Base-by-base conservation (phyloP, 2,113 vertebrate genomes). In the Empidonax alnorum region DNA sequence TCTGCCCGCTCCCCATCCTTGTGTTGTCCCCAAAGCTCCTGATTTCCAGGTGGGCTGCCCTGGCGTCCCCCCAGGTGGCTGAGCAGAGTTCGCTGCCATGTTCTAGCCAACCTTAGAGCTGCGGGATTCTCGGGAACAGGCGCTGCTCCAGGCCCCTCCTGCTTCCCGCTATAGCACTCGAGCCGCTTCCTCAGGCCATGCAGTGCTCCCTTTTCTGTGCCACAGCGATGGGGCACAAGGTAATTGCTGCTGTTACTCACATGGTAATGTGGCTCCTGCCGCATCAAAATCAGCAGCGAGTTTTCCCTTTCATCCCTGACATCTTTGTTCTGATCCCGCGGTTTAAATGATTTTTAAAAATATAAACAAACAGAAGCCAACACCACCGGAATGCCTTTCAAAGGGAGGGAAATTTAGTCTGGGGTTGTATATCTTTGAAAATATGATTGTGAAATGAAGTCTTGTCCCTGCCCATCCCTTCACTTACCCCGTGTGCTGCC, bases 231-330 rank as follows among this genome's bases (percentile, higher is more conserved):
- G 77, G 93, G 73, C 89, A 84, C 84, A 12, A 63, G 47, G 77
- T 93, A 74, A 81, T 96, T 89, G 91, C 9, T 53, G 84, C 63
- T 73, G 31, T 84, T 95, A 37, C 74, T 90, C 53, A 25, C 37
- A 12, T 11, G 62, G 25, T 82, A 84, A 87, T 31, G 82, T 39
- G 66, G 49, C 62, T 91, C 68, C 72, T 74, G 90, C 68, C 66
- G 75, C 88, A n/a, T 93, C 35, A 21, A 67, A 52, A 76, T 12
- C 76, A 33, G 50, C 30, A 65, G 58, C 30, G 63, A 11, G 21
- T 84, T 86, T 77, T 39, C 33, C 39, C 68, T 86, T 83, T 77
- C 59, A 9, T 65, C 47, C 47, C 8, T 39, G 35, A 17, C 55
- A 14, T 58, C 86, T 83, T 37, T 33, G 24, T 37, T 39, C n/a